Percentiles rank a stretch among this genome's conserved stretches.
Conservation (phyloP, 2,888 invertebrate species). For the Acanthococcus lagerstroemiae region DNA sequence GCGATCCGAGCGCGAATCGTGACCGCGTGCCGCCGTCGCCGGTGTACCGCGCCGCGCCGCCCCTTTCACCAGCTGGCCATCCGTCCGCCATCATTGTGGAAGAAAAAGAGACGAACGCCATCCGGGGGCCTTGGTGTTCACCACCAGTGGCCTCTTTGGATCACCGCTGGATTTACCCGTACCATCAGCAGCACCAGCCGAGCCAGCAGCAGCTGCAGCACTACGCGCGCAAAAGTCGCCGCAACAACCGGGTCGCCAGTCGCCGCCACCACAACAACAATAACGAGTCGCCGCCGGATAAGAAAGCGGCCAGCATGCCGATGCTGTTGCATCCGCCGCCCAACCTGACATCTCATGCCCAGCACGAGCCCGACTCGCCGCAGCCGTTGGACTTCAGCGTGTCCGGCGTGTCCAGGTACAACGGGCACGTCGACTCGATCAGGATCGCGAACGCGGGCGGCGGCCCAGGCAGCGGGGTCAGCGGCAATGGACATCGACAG, state of each 20-base stretch:
- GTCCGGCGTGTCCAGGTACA: slow-evolving; percentile 10
- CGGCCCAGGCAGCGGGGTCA: neutral
- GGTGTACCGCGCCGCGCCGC: no score
- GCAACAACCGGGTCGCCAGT: neutral
- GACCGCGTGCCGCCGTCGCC: no score
- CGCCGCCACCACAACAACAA: slow-evolving; percentile 21
- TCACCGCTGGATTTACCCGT: slow-evolving; percentile 14
- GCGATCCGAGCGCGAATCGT: no score
- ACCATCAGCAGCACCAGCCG: slow-evolving; percentile 5
- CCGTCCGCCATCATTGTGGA: slow-evolving; percentile 27
- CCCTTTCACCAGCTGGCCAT: neutral
- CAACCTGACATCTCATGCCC: neutral
- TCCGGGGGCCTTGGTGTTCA: slow-evolving; percentile 30
- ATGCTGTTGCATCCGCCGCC: slow-evolving; percentile 22
- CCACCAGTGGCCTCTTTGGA: slow-evolving; percentile 25
- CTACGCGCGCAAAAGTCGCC: neutral
- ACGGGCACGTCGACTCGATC: slow-evolving; percentile 21
- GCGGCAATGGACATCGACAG: slow-evolving; percentile 1
- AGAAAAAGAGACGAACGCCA: slow-evolving; percentile 24
- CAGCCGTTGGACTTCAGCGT: slow-evolving; percentile 26
- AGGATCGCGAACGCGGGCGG: slow-evolving; percentile 1
- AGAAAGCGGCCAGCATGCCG: slow-evolving; percentile 15
- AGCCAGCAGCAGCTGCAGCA: neutral
- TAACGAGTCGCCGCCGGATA: slow-evolving; percentile 29
- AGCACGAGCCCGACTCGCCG: slow-evolving; percentile 7